Evolutionary conservation across 2,797 vertebrate genomes (phyloP).

Genomic region (Myripristis jacobus): DNA sequence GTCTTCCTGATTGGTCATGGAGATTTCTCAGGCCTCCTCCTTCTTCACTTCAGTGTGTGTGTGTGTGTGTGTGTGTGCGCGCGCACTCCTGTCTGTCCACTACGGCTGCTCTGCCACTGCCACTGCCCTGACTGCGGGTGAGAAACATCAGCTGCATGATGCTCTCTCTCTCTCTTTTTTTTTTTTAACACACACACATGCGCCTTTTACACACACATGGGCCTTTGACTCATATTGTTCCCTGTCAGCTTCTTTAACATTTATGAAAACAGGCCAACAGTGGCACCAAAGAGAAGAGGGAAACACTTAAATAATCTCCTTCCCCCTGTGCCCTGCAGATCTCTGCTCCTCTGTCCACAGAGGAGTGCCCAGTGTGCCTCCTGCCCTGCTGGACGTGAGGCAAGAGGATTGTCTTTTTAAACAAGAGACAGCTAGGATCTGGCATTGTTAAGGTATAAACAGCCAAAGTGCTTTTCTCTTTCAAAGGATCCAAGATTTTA

Average conservation of each 20-base stretch:
- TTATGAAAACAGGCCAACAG: conserved; percentile 65
- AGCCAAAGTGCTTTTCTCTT: conserved; percentile 27
- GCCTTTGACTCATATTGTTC: conserved; percentile 47
- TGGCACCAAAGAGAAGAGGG: conserved; percentile 50
- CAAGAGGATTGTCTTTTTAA: conserved; percentile 57
- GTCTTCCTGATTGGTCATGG: conserved; percentile 81
- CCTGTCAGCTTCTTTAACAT: conserved; percentile 37
- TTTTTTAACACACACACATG: conserved; percentile 22
- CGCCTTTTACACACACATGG: conserved; percentile 32
- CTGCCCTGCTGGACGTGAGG: conserved; percentile 53
- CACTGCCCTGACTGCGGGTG: conserved; percentile 50
- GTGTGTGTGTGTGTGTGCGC: conserved; percentile 25
- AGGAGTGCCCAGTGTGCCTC: conserved; percentile 54
- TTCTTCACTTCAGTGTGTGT: conserved; percentile 31
- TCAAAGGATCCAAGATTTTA: conserved; percentile 20
- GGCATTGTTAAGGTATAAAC: conserved; percentile 54
- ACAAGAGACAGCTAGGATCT: conserved; percentile 39
- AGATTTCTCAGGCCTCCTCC: conserved; percentile 65
- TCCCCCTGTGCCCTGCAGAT: conserved; percentile 52
- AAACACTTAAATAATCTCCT: conserved; percentile 74
- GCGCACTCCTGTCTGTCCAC: conserved; percentile 16
- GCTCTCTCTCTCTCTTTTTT: not conserved
- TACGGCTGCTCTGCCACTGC: conserved; percentile 33
- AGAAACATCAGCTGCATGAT: conserved; percentile 41
- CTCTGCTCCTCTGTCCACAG: conserved; percentile 46